Evolutionary conservation across 2,888 invertebrate species (phyloP).

Genomic region (Electrophaes corylata): DNA sequence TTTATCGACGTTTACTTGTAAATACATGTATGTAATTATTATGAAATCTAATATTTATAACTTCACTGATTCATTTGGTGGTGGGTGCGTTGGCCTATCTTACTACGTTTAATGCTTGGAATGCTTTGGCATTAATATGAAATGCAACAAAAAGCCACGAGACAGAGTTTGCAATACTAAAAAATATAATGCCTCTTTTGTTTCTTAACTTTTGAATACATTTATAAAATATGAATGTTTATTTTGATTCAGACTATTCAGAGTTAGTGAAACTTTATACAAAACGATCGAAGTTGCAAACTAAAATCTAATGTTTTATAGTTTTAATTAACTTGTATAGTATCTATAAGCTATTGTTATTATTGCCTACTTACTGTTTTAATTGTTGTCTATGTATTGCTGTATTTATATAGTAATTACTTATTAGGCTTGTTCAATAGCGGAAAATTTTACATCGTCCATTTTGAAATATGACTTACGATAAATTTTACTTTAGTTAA

Average conservation of each 20-base stretch:
- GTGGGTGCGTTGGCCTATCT: constrained; percentile 58
- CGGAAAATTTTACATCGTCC: background rate
- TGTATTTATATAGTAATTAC: background rate
- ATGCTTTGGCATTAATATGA: constrained; percentile 65
- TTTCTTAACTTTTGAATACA: constrained; percentile 24
- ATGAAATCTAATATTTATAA: constrained; percentile 53
- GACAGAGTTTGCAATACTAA: constrained; percentile 76
- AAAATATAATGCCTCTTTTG: constrained; percentile 56
- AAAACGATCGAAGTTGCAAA: background rate
- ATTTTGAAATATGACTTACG: no score
- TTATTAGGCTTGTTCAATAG: background rate
- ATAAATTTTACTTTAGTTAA: no score
- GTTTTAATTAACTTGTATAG: no score
- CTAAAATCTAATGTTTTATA: no score
- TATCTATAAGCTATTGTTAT: no score
- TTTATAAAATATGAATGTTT: constrained; percentile 5
- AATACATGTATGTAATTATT: constrained; percentile 50
- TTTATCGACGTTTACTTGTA: constrained; percentile 64
- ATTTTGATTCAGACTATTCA: background rate
- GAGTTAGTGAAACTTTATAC: background rate
- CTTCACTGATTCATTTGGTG: constrained; percentile 67
- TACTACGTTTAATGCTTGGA: constrained; percentile 64
- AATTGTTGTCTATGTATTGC: background rate
- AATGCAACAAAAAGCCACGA: constrained; percentile 80
- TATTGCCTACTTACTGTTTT: background rate